phyloP scores from a whole-genome alignment of 2,113 vertebrate species.

The Aix galericulata region DNA sequence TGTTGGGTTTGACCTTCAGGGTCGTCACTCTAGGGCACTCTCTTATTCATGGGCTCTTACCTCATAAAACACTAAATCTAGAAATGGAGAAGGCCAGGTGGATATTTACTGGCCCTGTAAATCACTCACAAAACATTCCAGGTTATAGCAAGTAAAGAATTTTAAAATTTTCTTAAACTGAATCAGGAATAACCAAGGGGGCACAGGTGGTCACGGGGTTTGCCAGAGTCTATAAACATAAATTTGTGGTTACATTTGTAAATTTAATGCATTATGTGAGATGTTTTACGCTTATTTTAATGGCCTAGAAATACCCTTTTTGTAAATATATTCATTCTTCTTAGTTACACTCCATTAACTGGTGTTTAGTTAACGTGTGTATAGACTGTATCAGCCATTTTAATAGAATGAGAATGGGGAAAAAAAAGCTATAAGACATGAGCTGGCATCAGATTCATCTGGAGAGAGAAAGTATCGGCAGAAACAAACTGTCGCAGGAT shows the following conservation, averaged over 20 bases:
- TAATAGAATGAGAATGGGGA: not conserved
- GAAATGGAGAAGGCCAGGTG: not conserved
- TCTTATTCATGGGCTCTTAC: not conserved
- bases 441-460: not conserved
- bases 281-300: not conserved
- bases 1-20: not conserved
- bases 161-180: not conserved
- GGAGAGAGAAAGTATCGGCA: not conserved
- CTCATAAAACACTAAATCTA: not conserved
- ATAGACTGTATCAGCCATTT: not conserved
- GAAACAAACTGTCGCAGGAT: constrained; percentile 4
- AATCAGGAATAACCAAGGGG: not conserved
- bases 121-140: not conserved
- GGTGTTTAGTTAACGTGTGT: not conserved
- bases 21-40: not conserved
- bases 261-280: not conserved
- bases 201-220: not conserved
- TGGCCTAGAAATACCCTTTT: not conserved
- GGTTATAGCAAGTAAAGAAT: not conserved
- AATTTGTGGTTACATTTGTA: not conserved
- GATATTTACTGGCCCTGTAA: not conserved
- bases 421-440: not conserved
- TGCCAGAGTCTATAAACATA: not conserved
- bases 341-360: not conserved
- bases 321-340: constrained; percentile 14